phyloP scores from a whole-genome alignment of 2,797 vertebrate species.

The Halcyon smyrnensis region DNA sequence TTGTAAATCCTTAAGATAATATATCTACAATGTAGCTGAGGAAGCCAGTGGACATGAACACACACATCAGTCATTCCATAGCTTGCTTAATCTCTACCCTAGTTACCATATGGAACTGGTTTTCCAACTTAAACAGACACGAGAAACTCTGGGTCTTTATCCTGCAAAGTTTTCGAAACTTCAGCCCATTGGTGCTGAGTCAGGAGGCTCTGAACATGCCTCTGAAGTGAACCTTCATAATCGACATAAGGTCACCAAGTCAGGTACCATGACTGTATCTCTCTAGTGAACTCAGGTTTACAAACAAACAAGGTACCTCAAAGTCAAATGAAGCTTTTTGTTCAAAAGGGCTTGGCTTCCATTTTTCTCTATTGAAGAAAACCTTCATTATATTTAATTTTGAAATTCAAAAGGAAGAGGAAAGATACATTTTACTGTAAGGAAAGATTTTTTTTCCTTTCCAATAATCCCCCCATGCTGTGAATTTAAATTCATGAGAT shows the following conservation, averaged over 20 bases:
- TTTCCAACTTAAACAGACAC: background rate
- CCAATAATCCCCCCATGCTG: background rate
- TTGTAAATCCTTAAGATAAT: background rate
- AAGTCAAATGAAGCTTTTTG: background rate
- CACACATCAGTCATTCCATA: background rate
- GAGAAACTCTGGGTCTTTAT: background rate
- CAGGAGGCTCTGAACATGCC: background rate
- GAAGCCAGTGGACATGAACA: background rate
- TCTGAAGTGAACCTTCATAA: background rate
- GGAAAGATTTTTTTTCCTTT: background rate
- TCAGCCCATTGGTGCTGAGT: background rate
- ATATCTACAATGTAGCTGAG: too few species aligned
- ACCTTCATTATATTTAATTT: background rate
- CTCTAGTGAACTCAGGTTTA: background rate
- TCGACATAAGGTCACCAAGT: background rate
- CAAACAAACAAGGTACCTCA: background rate
- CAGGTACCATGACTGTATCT: rapidly evolving
- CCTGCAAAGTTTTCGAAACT: background rate
- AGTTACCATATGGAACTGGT: background rate
- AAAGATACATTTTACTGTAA: background rate
- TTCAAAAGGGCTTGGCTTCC: background rate
- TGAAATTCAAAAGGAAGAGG: background rate
- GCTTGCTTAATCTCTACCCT: background rate
- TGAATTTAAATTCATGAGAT: background rate
- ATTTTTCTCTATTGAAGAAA: background rate